phyloP scores from a whole-genome alignment of 2,113 vertebrate genomes.

The Neolamprologus kungweensis region DNA sequence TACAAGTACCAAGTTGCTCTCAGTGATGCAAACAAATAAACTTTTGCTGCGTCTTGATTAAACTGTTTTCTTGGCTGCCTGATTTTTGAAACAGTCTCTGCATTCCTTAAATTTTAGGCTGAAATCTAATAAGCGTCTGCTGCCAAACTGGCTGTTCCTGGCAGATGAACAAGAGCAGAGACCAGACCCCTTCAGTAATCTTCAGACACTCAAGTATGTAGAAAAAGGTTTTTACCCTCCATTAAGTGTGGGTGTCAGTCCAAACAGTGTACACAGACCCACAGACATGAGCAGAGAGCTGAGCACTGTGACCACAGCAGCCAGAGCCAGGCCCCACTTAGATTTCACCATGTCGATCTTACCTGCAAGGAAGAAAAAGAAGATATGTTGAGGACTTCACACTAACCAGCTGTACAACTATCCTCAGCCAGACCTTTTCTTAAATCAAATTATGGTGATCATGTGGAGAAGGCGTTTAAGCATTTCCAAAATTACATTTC shows the following conservation, averaged over 20 bases:
- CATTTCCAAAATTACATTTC: not conserved
- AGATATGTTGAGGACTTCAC: not conserved
- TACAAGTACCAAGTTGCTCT: not conserved
- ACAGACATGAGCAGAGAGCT: conserved; percentile 99
- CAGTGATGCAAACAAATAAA: not conserved
- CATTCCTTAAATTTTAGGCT: not conserved
- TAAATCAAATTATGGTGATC: not conserved
- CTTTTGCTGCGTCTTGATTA: not conserved
- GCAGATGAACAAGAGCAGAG: not conserved
- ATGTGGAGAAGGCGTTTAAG: not conserved
- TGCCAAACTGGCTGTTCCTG: not conserved
- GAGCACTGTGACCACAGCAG: conserved; percentile 93
- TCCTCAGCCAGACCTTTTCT: not conserved
- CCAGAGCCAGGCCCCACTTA: conserved; percentile 95
- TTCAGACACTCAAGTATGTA: not conserved
- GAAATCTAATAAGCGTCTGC: not conserved
- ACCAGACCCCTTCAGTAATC: not conserved
- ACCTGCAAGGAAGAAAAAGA: conserved; percentile 60
- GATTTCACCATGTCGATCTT: conserved; percentile 99
- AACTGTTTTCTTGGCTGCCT: not conserved
- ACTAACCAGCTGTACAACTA: fast-evolving
- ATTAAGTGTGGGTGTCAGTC: conserved; percentile 93
- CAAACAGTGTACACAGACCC: conserved; percentile 93
- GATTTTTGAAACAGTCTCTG: not conserved
- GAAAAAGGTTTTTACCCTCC: conserved; percentile 81